Percentiles rank a stretch among this genome's conserved stretches.
phyloP scores from a whole-genome alignment of 2,888 invertebrate genomes.

The Yponomeuta evonymella region DNA sequence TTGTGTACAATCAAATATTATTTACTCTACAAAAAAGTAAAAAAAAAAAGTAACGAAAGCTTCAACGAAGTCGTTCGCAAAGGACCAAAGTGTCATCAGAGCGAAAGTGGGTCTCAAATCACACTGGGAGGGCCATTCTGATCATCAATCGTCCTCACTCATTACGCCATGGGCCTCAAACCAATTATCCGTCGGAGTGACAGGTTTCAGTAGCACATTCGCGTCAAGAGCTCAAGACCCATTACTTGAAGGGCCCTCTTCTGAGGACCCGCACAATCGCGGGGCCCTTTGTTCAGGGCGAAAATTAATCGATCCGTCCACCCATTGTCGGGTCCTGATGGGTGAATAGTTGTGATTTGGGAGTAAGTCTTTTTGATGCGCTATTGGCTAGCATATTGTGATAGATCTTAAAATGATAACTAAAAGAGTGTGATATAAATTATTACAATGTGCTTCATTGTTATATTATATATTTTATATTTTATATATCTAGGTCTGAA shows the following conservation, averaged over 20 bases:
- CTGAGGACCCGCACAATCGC: neutral
- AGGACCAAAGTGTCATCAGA: no score
- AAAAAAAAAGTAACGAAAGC: no score
- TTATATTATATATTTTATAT: no score
- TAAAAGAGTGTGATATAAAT: no score
- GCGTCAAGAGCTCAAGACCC: slow-evolving; percentile 42
- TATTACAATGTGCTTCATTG: no score
- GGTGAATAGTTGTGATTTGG: slow-evolving; percentile 3
- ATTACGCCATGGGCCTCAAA: slow-evolving; percentile 6
- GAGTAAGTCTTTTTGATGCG: neutral
- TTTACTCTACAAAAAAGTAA: no score
- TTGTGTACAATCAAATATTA: no score
- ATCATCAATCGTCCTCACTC: slow-evolving; percentile 5
- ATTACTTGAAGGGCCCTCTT: slow-evolving; percentile 45
- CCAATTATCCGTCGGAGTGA: slow-evolving; percentile 18
- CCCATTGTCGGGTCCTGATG: neutral
- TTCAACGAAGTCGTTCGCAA: no score
- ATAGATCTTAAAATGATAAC: no score
- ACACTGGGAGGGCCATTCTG: neutral
- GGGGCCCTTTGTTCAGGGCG: slow-evolving; percentile 4
- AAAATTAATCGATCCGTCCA: slow-evolving; percentile 5
- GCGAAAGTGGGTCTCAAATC: neutral
- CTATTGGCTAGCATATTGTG: neutral
- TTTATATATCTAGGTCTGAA: no score
- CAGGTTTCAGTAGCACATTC: slow-evolving; percentile 19